Evolutionary conservation across 2,113 vertebrate genomes (phyloP).

Genomic region (mouse (Mus musculus)): DNA sequence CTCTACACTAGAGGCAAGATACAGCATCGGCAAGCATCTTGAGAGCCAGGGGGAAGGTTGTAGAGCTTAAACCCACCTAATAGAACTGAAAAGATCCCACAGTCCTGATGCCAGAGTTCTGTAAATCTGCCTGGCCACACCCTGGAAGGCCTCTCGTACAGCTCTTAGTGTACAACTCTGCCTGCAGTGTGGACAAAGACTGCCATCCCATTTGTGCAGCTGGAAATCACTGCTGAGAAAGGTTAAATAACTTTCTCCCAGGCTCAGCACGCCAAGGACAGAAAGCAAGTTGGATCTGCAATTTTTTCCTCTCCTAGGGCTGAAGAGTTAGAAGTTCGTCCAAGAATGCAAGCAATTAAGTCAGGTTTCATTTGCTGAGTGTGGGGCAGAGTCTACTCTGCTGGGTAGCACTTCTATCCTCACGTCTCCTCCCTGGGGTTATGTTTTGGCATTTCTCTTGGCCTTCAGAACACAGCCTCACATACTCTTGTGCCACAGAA

Average conservation of each 20-base stretch:
- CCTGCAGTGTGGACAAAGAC: slow-evolving; percentile 30
- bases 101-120: neutral
- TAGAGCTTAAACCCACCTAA: neutral
- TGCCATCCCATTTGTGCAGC: slow-evolving; percentile 51
- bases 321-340: slow-evolving; percentile 72
- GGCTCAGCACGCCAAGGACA: slow-evolving; percentile 69
- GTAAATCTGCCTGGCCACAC: neutral
- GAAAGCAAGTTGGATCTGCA: slow-evolving; percentile 73
- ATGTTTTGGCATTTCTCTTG: neutral
- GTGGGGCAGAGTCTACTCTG: slow-evolving; percentile 15
- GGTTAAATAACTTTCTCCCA: slow-evolving; percentile 72
- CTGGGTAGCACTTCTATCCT: slow-evolving; percentile 15
- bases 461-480: slow-evolving; percentile 19
- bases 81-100: neutral
- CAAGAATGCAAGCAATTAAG: slow-evolving; percentile 77
- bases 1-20: neutral
- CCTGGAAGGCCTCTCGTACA: neutral
- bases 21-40: neutral
- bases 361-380: slow-evolving; percentile 69
- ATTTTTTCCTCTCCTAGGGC: slow-evolving; percentile 77
- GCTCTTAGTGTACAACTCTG: neutral
- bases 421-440: slow-evolving; percentile 29
- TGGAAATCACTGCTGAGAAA: slow-evolving; percentile 70
- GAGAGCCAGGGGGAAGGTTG: neutral
- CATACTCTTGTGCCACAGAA: neutral